A percentile compares a stretch with the other conserved stretches of the same genome.
Evolutionary conservation across 1,140 invertebrate genomes (phyloP).

Genomic region (Aphidius ervi): DNA sequence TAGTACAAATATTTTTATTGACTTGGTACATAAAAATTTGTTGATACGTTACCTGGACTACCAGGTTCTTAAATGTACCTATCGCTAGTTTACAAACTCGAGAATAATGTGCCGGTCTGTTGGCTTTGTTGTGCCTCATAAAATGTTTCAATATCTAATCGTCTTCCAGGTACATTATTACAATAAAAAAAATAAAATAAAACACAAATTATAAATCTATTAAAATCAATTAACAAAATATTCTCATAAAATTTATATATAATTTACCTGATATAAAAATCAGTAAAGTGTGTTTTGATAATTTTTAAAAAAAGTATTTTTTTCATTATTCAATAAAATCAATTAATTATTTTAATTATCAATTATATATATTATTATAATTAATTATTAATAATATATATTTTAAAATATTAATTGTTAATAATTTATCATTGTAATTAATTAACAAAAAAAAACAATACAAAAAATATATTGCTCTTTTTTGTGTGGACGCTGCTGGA

Average conservation of each 20-base stretch:
- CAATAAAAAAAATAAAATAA: background rate
- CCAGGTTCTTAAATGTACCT: slow-evolving; percentile 25
- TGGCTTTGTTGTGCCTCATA: slow-evolving; percentile 18
- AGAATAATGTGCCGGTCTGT: slow-evolving; percentile 30
- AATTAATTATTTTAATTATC: too few relatives aligned
- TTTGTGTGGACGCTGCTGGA: slow-evolving; percentile 8
- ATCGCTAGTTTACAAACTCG: too few relatives aligned
- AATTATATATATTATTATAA: too few relatives aligned
- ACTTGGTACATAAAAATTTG: slow-evolving; percentile 34
- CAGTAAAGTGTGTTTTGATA: background rate
- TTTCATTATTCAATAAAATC: background rate
- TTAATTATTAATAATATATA: too few relatives aligned
- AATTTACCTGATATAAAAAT: background rate
- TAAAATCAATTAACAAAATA: background rate
- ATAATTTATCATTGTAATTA: too few relatives aligned
- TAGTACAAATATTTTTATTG: slow-evolving; percentile 26
- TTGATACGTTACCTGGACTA: slow-evolving; percentile 44
- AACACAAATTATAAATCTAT: background rate
- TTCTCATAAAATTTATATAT: background rate
- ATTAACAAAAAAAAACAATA: too few relatives aligned
- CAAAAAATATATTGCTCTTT: slow-evolving; percentile 15
- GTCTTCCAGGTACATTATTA: slow-evolving; percentile 38
- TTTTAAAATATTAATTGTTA: too few relatives aligned
- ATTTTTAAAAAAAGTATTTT: background rate
- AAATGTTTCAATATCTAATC: slow-evolving; percentile 47